Evolutionary conservation across 2,888 invertebrate species (phyloP), one percentile per base, ranked within the genome.

Genomic region (Ceraclea dissimilis): DNA sequence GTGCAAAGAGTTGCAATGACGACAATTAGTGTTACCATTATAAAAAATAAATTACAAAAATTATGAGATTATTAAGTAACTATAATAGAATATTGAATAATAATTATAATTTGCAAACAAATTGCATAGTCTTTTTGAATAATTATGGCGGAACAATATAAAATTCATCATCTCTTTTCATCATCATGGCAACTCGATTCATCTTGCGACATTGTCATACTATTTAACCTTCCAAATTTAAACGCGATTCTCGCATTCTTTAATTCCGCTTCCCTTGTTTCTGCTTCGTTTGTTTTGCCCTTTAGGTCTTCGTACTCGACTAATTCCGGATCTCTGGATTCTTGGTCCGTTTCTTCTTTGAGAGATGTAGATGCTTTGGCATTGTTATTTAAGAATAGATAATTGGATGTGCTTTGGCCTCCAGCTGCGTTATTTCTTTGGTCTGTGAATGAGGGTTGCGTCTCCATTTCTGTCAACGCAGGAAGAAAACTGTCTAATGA

Each of bases 401-500:
- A 34, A 26, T 33, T 53, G 17, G 31, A 19, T 16, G 34, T n/a
- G 16, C 49, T 57, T 18, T 46, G 31, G 20, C 31, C 21, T 18
- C 11, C 11, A 6, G 19, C 34, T 33, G 51, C 33, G 2, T 17
- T 13, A 8, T 22, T 49, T 49, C 49, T 50, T 21, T 56, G 51
- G 33, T 52, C 49, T 11, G 51, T 34, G 19, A 43, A 51, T 8
- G 51, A 34, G 16, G 49, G 49, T 20, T 58, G 57, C 8, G 49
- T 46, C 48, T 58, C 57, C 18, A 66, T 69, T 68, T 81, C 81
- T 19, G 70, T 71, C 39, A 81, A 69, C 17, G 78, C 71, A 51
- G 80, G 76, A 62, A 81, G 69, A 43, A 72, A 67, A 60, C 67
- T 72, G 55, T 81, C 80, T 62, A 71, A 65, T 31, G 79, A 79